Conservation (phyloP, 2,113 vertebrate genomes). For the Otus sunia region DNA sequence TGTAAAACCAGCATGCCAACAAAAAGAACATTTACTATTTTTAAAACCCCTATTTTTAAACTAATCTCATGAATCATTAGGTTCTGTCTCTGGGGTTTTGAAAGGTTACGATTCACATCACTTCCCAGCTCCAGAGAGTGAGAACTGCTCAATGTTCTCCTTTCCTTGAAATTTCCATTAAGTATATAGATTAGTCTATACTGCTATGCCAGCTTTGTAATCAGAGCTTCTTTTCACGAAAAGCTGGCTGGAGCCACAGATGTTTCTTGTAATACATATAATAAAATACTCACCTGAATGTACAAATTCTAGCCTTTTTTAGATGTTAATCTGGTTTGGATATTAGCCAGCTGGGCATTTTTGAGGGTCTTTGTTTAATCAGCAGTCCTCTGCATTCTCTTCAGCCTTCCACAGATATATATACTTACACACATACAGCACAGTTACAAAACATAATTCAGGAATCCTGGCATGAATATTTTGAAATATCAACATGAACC, state of each 20-base stretch:
- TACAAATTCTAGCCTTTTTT: neutral
- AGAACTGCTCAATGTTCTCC: neutral
- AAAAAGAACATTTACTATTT: slow-evolving; percentile 25
- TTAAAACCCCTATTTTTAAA: slow-evolving; percentile 37
- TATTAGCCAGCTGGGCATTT: neutral
- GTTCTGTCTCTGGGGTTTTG: slow-evolving; percentile 27
- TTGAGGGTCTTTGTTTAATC: neutral
- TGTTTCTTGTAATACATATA: neutral
- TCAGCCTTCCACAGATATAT: neutral
- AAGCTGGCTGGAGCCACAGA: neutral
- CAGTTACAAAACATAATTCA: neutral
- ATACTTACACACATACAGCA: neutral
- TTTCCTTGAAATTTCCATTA: neutral
- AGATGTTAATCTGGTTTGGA: neutral
- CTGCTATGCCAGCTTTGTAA: neutral
- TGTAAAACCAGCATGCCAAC: neutral
- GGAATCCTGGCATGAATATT: neutral
- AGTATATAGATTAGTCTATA: neutral
- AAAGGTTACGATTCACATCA: neutral
- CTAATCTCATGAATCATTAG: neutral
- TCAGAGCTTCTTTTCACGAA: neutral
- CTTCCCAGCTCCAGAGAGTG: neutral
- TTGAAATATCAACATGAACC: neutral
- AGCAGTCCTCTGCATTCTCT: neutral
- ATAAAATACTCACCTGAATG: slow-evolving; percentile 9